Evolutionary conservation across 1,140 invertebrate genomes (phyloP).

Genomic region (Zophobas atratus): DNA sequence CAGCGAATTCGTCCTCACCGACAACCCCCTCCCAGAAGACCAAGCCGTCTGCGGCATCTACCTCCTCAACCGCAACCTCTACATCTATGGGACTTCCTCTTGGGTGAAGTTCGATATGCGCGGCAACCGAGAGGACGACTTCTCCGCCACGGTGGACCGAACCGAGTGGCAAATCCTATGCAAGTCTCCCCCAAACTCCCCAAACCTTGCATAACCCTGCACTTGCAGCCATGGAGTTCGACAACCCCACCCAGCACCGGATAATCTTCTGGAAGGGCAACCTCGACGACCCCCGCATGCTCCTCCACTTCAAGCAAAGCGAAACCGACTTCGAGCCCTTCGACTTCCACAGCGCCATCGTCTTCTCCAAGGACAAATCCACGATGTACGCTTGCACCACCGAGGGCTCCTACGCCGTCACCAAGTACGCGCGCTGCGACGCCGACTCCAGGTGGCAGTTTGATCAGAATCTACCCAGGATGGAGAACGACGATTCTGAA

Average conservation of each 20-base stretch:
- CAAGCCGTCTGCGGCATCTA: slow-evolving; percentile 76
- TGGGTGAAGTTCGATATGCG: slow-evolving; percentile 86
- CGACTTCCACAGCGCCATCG: slow-evolving; percentile 83
- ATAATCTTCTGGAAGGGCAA: slow-evolving; percentile 86
- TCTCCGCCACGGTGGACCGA: slow-evolving; percentile 73
- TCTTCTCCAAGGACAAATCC: slow-evolving; percentile 73
- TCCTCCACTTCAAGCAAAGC: slow-evolving; percentile 75
- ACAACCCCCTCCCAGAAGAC: slow-evolving; percentile 84
- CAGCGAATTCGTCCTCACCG: slow-evolving; percentile 88
- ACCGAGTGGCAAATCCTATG: slow-evolving; percentile 81
- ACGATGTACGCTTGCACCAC: slow-evolving; percentile 76
- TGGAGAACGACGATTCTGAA: slow-evolving; percentile 80
- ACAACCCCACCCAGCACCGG: slow-evolving; percentile 79
- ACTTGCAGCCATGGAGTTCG: slow-evolving; percentile 80
- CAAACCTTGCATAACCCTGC: background rate
- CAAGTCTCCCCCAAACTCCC: slow-evolving; percentile 65
- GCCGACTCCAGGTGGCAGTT: slow-evolving; percentile 75
- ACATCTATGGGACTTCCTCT: slow-evolving; percentile 75
- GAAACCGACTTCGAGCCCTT: slow-evolving; percentile 76
- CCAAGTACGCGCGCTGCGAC: slow-evolving; percentile 71
- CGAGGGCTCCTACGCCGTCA: slow-evolving; percentile 72
- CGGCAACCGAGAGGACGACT: slow-evolving; percentile 78
- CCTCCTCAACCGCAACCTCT: slow-evolving; percentile 83
- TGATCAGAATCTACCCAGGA: slow-evolving; percentile 73
- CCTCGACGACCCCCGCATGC: slow-evolving; percentile 81